Evolutionary conservation across 1,140 invertebrate species (phyloP).

Genomic region (Drosophila neocordata): DNA sequence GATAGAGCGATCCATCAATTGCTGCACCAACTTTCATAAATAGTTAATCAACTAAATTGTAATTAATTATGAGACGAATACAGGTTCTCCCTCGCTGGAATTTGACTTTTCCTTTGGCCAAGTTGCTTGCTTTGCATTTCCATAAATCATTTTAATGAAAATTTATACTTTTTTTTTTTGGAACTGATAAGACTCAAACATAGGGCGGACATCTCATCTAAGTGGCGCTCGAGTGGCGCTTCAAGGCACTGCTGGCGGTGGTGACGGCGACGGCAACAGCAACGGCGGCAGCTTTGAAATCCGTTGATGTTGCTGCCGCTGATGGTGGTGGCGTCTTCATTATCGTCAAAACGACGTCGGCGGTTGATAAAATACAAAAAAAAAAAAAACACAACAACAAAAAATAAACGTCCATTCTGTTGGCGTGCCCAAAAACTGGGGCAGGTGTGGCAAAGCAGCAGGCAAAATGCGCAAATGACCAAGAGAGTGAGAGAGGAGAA

Average conservation of each 20-base stretch:
- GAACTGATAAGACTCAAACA: conserved; percentile 51
- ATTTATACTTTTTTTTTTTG: conserved; percentile 35
- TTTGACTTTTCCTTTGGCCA: conserved; percentile 55
- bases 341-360: conserved; percentile 58
- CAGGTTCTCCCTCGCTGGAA: conserved; percentile 32
- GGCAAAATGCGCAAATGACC: conserved; percentile 15
- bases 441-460: conserved; percentile 58
- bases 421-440: conserved; percentile 55
- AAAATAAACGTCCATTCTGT: conserved; percentile 37
- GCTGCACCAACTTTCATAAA: conserved; percentile 38
- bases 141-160: conserved; percentile 81
- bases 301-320: conserved; percentile 37
- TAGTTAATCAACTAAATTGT: conserved; percentile 76
- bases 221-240: conserved; percentile 75
- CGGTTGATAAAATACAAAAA: conserved; percentile 58
- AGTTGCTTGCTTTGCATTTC: conserved; percentile 75
- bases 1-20: conserved; percentile 56
- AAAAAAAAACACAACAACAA: neutral
- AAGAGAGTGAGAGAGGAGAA: conserved; percentile 13
- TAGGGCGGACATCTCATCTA: conserved; percentile 70
- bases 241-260: conserved; percentile 23
- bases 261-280: neutral
- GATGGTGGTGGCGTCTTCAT: conserved; percentile 73
- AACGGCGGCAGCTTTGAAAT: conserved; percentile 55
- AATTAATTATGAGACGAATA: conserved; percentile 73